Conservation (phyloP, 2,888 invertebrate genomes). For the Didymodactylos carnosus region DNA sequence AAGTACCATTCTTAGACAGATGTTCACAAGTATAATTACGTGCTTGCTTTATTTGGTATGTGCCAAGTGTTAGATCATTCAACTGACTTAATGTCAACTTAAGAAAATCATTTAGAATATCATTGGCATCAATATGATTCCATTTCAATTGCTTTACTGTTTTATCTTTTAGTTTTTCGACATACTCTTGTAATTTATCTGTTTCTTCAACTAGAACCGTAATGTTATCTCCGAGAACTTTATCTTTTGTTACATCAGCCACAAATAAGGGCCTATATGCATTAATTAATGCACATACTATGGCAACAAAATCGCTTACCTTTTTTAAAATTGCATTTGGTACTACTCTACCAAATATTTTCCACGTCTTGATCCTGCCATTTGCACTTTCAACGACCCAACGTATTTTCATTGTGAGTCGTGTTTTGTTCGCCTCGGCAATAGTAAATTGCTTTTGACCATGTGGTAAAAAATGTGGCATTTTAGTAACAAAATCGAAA, state of each 20-base stretch:
- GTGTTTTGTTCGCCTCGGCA: not conserved
- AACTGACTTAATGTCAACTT: too few relatives aligned
- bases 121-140: too few relatives aligned
- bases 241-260: not conserved
- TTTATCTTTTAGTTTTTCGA: too few relatives aligned
- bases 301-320: not conserved
- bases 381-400: not conserved
- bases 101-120: too few relatives aligned
- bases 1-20: too few relatives aligned
- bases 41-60: too few relatives aligned
- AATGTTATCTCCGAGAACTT: too few relatives aligned
- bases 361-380: not conserved
- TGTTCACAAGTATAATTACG: too few relatives aligned
- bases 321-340: not conserved
- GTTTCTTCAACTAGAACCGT: too few relatives aligned
- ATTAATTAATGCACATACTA: not conserved
- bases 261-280: not conserved
- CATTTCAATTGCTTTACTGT: too few relatives aligned
- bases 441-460: not conserved
- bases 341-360: not conserved
- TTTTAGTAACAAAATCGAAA: not conserved
- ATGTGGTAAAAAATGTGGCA: not conserved
- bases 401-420: not conserved
- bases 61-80: too few relatives aligned
- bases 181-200: not conserved